phyloP scores from a whole-genome alignment of 2,797 vertebrate genomes.

The Danio choprae region DNA sequence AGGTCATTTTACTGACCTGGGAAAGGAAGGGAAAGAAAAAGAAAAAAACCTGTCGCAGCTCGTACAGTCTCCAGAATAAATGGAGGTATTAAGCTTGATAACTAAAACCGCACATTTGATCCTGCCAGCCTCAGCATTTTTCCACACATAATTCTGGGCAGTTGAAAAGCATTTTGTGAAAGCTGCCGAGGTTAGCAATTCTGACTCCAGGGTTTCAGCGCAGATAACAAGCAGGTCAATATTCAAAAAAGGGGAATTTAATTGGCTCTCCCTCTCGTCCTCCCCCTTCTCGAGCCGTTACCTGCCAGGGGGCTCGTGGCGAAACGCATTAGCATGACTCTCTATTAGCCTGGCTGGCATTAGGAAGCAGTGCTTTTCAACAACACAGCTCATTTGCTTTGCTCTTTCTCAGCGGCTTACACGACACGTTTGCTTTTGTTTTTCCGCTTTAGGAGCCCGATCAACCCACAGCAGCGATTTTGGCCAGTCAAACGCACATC shows the following conservation, averaged over 20 bases:
- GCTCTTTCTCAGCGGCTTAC: constrained; percentile 27
- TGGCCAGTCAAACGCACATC: background rate
- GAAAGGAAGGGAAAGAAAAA: constrained; percentile 26
- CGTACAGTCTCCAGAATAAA: constrained; percentile 59
- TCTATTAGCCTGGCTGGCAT: constrained; percentile 55
- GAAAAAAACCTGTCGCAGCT: constrained; percentile 34
- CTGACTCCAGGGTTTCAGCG: constrained; percentile 57
- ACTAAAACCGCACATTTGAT: constrained; percentile 61
- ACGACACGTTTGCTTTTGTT: constrained; percentile 43
- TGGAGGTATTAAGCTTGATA: constrained; percentile 61
- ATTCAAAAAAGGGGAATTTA: constrained; percentile 67
- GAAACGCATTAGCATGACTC: constrained; percentile 55
- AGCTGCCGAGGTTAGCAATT: constrained; percentile 74
- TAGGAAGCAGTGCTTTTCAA: constrained; percentile 42
- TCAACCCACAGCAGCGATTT: background rate
- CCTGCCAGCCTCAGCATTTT: constrained; percentile 72
- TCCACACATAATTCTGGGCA: constrained; percentile 72
- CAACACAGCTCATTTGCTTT: constrained; percentile 52
- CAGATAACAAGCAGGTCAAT: constrained; percentile 68
- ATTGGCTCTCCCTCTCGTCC: constrained; percentile 57
- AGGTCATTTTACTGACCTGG: constrained; percentile 54
- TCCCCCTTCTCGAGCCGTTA: constrained; percentile 42
- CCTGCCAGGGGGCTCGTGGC: constrained; percentile 50
- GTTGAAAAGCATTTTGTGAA: constrained; percentile 73
- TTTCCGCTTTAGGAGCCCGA: background rate